A percentile compares a stretch with the other conserved stretches of the same genome.
Evolutionary conservation across 2,113 vertebrate genomes (phyloP).

Genomic region (Hippopotamus amphibius): DNA sequence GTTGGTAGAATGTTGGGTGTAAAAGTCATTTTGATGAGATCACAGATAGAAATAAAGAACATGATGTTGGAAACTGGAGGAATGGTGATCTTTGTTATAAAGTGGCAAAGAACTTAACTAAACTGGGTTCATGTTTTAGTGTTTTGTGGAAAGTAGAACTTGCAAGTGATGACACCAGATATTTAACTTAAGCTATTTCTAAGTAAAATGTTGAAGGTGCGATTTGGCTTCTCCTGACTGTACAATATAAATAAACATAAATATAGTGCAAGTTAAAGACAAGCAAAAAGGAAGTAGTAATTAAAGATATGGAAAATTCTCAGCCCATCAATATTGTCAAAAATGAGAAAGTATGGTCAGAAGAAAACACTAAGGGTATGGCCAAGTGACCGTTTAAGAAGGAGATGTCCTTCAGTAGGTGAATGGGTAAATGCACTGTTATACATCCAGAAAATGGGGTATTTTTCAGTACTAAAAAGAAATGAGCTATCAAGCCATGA

Average conservation of each 20-base stretch:
- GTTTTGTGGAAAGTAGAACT: neutral
- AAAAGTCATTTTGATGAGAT: neutral
- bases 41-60: neutral
- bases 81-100: neutral
- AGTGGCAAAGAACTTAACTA: neutral
- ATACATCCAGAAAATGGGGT: neutral
- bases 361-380: neutral
- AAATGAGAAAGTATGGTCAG: neutral
- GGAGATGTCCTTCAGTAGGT: neutral
- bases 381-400: neutral
- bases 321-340: neutral
- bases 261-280: neutral
- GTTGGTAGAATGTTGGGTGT: neutral
- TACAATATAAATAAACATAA: neutral
- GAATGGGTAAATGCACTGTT: neutral
- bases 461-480: neutral
- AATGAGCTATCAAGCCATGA: neutral
- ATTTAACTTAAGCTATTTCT: neutral
- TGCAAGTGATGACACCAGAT: neutral
- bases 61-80: neutral
- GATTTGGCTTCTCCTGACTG: neutral
- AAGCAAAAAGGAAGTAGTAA: neutral
- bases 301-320: neutral
- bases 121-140: neutral
- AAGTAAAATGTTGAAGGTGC: neutral